phyloP scores from a whole-genome alignment of 2,113 vertebrate species.

The Psephotus haematonotus region DNA sequence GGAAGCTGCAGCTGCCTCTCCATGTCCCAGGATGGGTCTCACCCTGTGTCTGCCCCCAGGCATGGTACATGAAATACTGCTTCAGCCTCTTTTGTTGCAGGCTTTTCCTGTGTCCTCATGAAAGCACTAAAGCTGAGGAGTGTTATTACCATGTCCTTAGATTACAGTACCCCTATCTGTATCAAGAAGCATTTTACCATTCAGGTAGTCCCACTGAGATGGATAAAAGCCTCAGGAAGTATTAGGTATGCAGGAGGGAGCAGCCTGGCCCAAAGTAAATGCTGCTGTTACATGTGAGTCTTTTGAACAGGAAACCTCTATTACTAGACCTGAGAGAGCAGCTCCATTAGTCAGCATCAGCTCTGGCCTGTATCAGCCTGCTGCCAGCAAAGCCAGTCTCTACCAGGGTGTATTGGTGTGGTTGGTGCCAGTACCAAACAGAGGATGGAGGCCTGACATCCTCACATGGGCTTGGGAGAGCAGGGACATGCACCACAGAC shows the following conservation, averaged over 20 bases:
- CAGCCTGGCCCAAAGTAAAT: neutral
- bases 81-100: neutral
- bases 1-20: neutral
- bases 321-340: neutral
- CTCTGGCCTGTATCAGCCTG: neutral
- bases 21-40: neutral
- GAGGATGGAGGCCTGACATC: neutral
- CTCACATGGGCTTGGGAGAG: neutral
- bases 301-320: neutral
- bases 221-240: neutral
- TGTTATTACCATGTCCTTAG: neutral
- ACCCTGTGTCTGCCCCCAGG: accelerated
- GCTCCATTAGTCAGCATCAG: neutral
- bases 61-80: neutral
- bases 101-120: neutral
- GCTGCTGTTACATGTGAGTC: neutral
- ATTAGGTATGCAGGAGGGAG: neutral
- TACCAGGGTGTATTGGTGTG: accelerated
- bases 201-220: neutral
- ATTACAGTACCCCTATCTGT: neutral
- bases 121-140: neutral
- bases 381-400: neutral
- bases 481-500: neutral
- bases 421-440: neutral
- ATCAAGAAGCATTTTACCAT: neutral